Percentiles rank a stretch among this genome's conserved stretches.
Evolutionary conservation across 2,797 vertebrate species (phyloP).

Genomic region (Dendrocincla fuliginosa): DNA sequence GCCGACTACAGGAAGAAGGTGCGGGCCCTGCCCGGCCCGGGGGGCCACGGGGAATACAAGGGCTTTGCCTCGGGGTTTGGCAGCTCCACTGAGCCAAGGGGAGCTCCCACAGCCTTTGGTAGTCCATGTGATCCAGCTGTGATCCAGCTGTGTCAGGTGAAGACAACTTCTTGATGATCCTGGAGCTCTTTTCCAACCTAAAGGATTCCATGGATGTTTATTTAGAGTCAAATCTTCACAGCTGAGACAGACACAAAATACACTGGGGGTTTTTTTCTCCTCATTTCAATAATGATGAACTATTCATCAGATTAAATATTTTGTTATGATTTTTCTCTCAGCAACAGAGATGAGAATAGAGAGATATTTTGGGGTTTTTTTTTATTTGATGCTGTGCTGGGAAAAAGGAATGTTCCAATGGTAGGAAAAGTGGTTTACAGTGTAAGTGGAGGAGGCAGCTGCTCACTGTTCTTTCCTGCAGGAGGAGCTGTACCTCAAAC

Average conservation of each 20-base stretch:
- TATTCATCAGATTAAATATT: not conserved
- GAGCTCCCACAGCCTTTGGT: rapidly evolving
- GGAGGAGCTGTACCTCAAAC: slow-evolving; percentile 94
- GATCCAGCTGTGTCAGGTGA: not conserved
- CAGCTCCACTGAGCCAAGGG: no score
- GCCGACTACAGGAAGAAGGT: slow-evolving; percentile 93
- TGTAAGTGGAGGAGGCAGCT: not conserved
- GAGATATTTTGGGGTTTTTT: not conserved
- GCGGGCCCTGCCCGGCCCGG: not conserved
- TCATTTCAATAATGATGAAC: not conserved
- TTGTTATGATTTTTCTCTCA: not conserved
- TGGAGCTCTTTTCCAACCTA: not conserved
- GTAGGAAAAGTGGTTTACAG: not conserved
- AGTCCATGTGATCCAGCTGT: no score
- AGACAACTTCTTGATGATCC: not conserved
- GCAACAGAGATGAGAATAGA: not conserved
- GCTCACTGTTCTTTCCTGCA: slow-evolving; percentile 49
- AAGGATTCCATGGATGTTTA: not conserved
- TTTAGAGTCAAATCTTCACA: not conserved
- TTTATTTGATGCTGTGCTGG: not conserved
- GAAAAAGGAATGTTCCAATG: not conserved
- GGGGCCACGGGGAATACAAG: no score
- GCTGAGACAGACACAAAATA: not conserved
- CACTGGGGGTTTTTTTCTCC: not conserved
- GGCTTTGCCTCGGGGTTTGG: no score